Percentiles rank a stretch among this genome's conserved stretches.
Evolutionary conservation across 2,888 invertebrate genomes (phyloP).

Genomic region (Pristionchus exspectatus): DNA sequence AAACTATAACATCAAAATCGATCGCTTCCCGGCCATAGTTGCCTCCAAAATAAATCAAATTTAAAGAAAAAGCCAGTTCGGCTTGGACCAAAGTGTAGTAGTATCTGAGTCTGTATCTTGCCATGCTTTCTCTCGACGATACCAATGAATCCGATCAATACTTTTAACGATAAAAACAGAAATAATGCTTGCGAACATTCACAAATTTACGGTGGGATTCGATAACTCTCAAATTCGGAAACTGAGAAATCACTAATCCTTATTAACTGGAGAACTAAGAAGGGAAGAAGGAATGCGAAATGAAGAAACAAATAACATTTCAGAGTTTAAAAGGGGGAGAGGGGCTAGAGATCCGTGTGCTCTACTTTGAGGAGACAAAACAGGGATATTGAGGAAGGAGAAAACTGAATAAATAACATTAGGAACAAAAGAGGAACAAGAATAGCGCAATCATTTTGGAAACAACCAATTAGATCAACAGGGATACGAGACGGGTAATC

Average conservation of each 20-base stretch:
- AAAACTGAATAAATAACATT: constrained; percentile 20
- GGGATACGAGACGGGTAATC: not conserved
- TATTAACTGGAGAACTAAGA: constrained; percentile 29
- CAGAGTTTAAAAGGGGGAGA: not conserved
- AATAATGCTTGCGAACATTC: constrained; percentile 18
- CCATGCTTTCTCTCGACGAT: constrained; percentile 30
- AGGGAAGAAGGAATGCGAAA: not conserved
- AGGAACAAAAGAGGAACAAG: not conserved
- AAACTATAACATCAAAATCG: constrained; percentile 22
- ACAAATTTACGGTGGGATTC: constrained; percentile 9
- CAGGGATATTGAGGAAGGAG: not conserved
- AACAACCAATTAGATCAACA: constrained; percentile 25
- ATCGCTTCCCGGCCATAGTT: constrained; percentile 41
- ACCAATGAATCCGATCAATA: not conserved
- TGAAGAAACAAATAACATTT: constrained; percentile 21
- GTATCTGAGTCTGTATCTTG: constrained; percentile 50
- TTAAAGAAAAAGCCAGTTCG: not conserved
- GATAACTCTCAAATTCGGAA: constrained; percentile 11
- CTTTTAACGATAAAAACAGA: constrained; percentile 38
- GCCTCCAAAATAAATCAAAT: constrained; percentile 3
- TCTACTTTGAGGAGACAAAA: constrained; percentile 40
- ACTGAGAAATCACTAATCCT: constrained; percentile 7
- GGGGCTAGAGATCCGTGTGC: constrained; percentile 30
- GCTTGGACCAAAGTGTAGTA: constrained; percentile 44
- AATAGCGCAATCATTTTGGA: not conserved